These are phyloP conservation scores for Halcyon senegalensis DNA, from an alignment of 2,113 vertebrate genomes.

Conservation along the genomic window DNA sequence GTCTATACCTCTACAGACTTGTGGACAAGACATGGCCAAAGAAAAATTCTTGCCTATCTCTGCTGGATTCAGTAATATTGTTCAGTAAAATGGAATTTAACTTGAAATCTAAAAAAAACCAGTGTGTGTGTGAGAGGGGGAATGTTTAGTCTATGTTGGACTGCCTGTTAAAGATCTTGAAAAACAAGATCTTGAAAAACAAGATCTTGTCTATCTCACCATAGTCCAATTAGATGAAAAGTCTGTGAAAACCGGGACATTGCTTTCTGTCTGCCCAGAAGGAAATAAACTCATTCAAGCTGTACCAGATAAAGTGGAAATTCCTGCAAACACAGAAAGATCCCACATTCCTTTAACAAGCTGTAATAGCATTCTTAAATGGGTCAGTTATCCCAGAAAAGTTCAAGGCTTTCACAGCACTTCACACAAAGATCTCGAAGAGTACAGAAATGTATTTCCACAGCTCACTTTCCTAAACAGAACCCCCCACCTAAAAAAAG, in stretches of 20 bases:
- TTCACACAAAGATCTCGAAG: neutral
- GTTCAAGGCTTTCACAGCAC: neutral
- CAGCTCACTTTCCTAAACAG: neutral
- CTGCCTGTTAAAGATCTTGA: neutral
- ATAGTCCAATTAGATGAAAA: neutral
- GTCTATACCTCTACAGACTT: neutral
- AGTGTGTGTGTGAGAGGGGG: neutral
- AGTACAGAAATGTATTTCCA: neutral
- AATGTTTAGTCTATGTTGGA: neutral
- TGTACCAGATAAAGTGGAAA: neutral
- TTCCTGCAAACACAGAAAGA: neutral
- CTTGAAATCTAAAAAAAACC: neutral
- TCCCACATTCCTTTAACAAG: neutral
- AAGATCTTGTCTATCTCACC: neutral
- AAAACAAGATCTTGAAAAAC: neutral
- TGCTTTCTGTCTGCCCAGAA: neutral
- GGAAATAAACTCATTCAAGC: neutral
- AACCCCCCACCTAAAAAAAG: fast-evolving
- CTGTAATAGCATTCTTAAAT: neutral
- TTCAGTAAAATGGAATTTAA: conserved; percentile 18
- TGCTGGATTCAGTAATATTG: neutral
- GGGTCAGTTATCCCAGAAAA: neutral
- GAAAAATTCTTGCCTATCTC: neutral
- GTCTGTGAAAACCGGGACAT: neutral
- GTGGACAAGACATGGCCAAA: neutral